Evolutionary conservation across 1,140 invertebrate genomes (phyloP).

Genomic region (Saxidomus purpurata): DNA sequence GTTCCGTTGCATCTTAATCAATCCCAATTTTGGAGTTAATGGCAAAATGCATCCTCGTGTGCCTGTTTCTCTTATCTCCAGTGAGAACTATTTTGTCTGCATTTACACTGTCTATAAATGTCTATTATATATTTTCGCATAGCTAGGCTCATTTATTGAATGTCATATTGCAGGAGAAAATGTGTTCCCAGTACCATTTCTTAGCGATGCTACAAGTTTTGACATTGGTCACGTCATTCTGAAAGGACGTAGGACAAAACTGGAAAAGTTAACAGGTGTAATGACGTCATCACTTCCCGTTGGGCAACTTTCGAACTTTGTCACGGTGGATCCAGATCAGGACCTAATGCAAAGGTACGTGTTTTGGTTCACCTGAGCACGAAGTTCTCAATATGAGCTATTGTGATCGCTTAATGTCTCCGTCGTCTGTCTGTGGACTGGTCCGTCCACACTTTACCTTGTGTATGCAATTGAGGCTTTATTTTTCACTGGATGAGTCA

Average conservation of each 20-base stretch:
- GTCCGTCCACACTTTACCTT: too few relatives aligned
- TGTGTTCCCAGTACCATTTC: constrained; percentile 46
- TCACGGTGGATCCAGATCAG: not conserved
- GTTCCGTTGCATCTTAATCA: too few relatives aligned
- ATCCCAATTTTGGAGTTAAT: too few relatives aligned
- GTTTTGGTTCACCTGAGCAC: not conserved
- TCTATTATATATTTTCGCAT: too few relatives aligned
- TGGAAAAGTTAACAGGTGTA: constrained; percentile 46
- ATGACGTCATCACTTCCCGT: constrained; percentile 29
- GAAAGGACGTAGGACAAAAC: not conserved
- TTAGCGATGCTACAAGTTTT: constrained; percentile 44
- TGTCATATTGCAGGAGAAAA: constrained; percentile 36
- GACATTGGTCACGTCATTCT: constrained; percentile 50
- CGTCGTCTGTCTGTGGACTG: not conserved
- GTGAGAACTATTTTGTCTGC: too few relatives aligned
- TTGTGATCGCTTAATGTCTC: not conserved
- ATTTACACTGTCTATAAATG: too few relatives aligned
- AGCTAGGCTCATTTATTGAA: too few relatives aligned
- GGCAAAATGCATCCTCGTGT: too few relatives aligned
- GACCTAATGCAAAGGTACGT: constrained; percentile 36
- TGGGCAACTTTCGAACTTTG: constrained; percentile 45
- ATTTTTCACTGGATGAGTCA: too few relatives aligned
- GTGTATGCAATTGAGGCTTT: too few relatives aligned
- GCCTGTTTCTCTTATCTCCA: too few relatives aligned
- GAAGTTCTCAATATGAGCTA: too few relatives aligned